Base-by-base conservation (phyloP, 2,113 vertebrate genomes). In the Steatornis caripensis region DNA sequence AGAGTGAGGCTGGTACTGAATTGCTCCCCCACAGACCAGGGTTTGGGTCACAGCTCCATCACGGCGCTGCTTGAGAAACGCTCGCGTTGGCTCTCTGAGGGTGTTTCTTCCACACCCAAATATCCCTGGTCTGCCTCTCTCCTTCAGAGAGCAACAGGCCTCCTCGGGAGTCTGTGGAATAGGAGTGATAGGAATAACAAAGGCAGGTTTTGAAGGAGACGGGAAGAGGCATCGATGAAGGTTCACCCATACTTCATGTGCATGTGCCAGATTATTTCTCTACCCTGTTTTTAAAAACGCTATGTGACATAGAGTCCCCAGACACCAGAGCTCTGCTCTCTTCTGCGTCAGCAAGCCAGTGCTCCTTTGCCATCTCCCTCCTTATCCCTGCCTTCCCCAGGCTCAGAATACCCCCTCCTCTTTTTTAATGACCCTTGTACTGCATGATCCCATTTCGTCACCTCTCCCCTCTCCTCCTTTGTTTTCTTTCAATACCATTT, bases 271-370 rank as follows among this genome's bases (percentile, higher is more conserved):
- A 21, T 43, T 39, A 79, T 71, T 90, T 83, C 12, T n/a, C 26
- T 55, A 12, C 26, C 5, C 10, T 39, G 20, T 27, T 58, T 41
- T 57, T 86, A 34, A 84, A 84, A 79, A 29, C 0, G 0, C 36
- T 24, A 6, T 2, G 21, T 24, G 13, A 8, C 0, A 0, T 3
- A 12, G 30, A 48, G 62, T 27, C 5, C 32, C 5, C 64, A n/a
- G 51, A 32, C 0, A 0, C 6, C 15, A 17, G 41, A 80, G 66
- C 22, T 75, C 80, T 66, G 58, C 22, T 86, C 34, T 41, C 18
- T 15, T 26, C 55, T 32, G 10, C 4, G 1, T 30, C 7, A 2
- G 16, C 5, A 15, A 34, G 36, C 27, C 32, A 11, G 21, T 9
- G 27, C 27, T 68, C 18, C n/a, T 71, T 34, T 20, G 15, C n/a